phyloP scores from a whole-genome alignment of 2,888 invertebrate genomes.

The Leistus spinibarbis region DNA sequence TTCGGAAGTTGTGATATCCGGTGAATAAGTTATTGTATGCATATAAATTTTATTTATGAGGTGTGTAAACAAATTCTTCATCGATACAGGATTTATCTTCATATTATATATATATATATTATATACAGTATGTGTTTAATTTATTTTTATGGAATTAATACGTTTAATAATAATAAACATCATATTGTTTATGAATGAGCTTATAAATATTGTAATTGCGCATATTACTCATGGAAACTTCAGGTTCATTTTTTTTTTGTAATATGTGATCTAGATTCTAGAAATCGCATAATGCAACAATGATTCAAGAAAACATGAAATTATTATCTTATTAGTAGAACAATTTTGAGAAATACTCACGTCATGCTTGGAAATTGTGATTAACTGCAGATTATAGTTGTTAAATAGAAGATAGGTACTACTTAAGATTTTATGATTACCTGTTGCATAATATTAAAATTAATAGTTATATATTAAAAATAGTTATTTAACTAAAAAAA shows the following conservation, averaged over 20 bases:
- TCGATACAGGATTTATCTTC: background rate
- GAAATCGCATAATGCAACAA: background rate
- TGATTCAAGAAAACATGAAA: background rate
- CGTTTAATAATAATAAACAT: background rate
- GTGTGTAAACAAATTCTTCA: background rate
- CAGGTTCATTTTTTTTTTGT: background rate
- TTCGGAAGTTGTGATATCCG: slow-evolving; percentile 30
- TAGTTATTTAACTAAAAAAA: background rate
- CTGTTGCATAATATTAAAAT: background rate
- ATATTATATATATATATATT: background rate
- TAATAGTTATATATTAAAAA: background rate
- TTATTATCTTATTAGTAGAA: background rate
- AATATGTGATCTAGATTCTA: background rate
- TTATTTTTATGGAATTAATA: background rate
- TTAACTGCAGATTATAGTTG: background rate
- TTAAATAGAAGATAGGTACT: background rate
- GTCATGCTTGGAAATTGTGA: background rate
- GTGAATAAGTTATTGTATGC: slow-evolving; percentile 8
- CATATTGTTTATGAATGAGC: background rate
- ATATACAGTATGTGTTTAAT: background rate
- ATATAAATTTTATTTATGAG: slow-evolving; percentile 18
- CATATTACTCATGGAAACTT: background rate
- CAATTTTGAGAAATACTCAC: background rate
- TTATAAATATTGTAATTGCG: background rate
- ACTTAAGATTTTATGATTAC: background rate